Evolutionary conservation across 2,797 vertebrate species (phyloP).

Genomic region (Scarus forsteni): DNA sequence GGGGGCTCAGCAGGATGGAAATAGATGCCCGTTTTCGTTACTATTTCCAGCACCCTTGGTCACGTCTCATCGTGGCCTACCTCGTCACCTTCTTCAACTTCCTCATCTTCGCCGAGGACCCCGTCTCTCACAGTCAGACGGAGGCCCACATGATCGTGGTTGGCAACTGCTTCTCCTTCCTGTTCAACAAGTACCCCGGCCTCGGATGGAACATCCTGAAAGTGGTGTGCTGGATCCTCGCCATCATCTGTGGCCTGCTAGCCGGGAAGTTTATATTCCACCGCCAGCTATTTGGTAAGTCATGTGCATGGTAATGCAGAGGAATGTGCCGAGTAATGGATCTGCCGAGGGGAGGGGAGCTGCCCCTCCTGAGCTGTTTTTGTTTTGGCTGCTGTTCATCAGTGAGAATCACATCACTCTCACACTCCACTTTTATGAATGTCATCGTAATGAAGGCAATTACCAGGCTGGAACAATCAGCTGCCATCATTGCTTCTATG

Average conservation of each 20-base stretch:
- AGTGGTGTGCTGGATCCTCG: constrained; percentile 93
- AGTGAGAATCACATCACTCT: constrained; percentile 19
- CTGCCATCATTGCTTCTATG: constrained; percentile 1
- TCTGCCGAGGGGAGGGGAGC: constrained; percentile 24
- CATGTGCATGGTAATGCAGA: constrained; percentile 51
- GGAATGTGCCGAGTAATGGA: constrained; percentile 72
- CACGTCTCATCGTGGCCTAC: constrained; percentile 95
- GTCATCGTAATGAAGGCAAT: background rate
- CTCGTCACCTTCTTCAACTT: constrained; percentile 99
- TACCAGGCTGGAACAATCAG: background rate
- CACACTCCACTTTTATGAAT: background rate
- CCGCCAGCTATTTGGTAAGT: constrained; percentile 96
- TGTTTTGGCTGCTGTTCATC: constrained; percentile 30
- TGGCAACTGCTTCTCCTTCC: constrained; percentile 98
- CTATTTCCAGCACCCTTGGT: constrained; percentile 99
- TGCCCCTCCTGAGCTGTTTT: constrained; percentile 27
- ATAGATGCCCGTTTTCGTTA: constrained; percentile 94
- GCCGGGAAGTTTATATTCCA: constrained; percentile 98
- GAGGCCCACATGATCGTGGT: constrained; percentile 96
- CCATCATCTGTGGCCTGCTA: constrained; percentile 91
- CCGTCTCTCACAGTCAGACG: constrained; percentile 96
- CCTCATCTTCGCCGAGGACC: constrained; percentile 97
- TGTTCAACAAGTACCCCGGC: constrained; percentile 96
- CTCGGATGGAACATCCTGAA: constrained; percentile 93
- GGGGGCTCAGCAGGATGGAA: constrained; percentile 89